Conservation (phyloP, 2,888 invertebrate species). For the Herminia tarsipennalis region DNA sequence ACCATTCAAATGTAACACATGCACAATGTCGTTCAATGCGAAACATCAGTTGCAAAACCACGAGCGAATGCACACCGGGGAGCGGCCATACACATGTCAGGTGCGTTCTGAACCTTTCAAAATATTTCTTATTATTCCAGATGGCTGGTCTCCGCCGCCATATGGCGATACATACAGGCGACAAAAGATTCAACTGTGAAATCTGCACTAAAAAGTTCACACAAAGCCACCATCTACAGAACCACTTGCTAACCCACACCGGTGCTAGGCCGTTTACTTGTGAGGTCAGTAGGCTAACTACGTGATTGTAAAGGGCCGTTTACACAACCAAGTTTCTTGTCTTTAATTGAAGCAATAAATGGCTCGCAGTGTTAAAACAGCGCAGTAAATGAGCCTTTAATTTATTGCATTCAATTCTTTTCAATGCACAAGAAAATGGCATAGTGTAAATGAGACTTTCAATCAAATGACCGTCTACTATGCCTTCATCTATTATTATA, state of each 20-base stretch:
- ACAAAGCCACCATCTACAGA: conserved; percentile 67
- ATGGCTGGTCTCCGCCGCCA: conserved; percentile 62
- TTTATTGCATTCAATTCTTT: too few relatives aligned
- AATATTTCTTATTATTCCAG: conserved; percentile 54
- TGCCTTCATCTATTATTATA: too few relatives aligned
- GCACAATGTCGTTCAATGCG: conserved; percentile 83
- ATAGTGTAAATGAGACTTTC: too few relatives aligned
- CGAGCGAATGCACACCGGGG: conserved; percentile 83
- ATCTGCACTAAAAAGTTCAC: conserved; percentile 64
- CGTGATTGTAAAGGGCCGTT: too few relatives aligned
- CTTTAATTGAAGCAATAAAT: too few relatives aligned
- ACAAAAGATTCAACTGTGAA: conserved; percentile 63
- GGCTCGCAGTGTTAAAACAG: too few relatives aligned
- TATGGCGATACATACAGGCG: conserved; percentile 66
- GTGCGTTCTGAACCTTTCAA: conserved; percentile 52
- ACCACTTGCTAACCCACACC: conserved; percentile 66
- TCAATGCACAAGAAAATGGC: too few relatives aligned
- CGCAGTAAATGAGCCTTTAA: too few relatives aligned
- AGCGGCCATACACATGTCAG: conserved; percentile 80
- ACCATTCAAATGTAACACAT: conserved; percentile 78
- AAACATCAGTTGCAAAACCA: conserved; percentile 84
- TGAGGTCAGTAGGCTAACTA: conserved; percentile 61
- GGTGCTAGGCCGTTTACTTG: conserved; percentile 66
- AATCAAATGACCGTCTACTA: too few relatives aligned
- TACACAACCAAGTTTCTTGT: too few relatives aligned